These are phyloP conservation scores for Periphyllus acericola DNA, from an alignment of 2,888 invertebrate species.

Conservation along the genomic window DNA sequence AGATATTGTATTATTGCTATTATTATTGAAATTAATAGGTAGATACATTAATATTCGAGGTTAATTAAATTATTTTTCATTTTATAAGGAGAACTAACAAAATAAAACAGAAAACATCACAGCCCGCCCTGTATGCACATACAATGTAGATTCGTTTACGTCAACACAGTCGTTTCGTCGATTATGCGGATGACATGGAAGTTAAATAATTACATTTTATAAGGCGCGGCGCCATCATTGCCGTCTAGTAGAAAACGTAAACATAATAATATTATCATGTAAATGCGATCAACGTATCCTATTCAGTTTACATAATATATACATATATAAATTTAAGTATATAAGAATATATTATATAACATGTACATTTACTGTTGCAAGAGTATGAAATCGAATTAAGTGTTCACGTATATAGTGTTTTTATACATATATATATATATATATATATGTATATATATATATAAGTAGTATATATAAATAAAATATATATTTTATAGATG, in stretches of 20 bases:
- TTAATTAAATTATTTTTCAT: too few relatives aligned
- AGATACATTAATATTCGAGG: too few relatives aligned
- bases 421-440: background rate
- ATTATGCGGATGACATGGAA: background rate
- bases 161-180: too few relatives aligned
- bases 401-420: background rate
- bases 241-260: background rate
- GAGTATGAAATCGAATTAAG: background rate
- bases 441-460: background rate
- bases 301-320: background rate
- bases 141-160: background rate
- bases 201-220: constrained; percentile 20
- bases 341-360: background rate
- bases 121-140: background rate
- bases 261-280: constrained; percentile 30
- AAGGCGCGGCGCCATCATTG: background rate
- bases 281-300: constrained; percentile 13
- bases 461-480: background rate
- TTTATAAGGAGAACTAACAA: too few relatives aligned
- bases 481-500: background rate
- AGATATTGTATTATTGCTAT: too few relatives aligned
- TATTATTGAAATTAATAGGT: too few relatives aligned
- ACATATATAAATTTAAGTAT: background rate
- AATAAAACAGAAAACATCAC: background rate
- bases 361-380: background rate